phyloP scores from a whole-genome alignment of 1,140 invertebrate species.

The Cydia pomonella region DNA sequence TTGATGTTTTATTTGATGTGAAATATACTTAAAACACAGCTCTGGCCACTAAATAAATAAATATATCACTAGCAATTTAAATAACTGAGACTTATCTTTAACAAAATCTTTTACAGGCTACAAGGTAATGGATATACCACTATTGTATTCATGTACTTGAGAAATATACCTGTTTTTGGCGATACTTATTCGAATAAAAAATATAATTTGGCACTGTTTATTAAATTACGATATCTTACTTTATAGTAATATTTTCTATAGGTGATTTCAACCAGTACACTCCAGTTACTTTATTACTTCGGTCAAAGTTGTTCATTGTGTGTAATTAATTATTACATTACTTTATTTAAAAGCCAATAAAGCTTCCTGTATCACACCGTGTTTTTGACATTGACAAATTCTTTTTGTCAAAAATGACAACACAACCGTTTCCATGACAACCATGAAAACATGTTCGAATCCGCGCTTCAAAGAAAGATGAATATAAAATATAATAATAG shows the following conservation, averaged over 20 bases:
- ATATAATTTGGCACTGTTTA: too few relatives aligned
- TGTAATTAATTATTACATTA: not conserved
- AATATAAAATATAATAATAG: not conserved
- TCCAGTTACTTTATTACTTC: conserved; percentile 59
- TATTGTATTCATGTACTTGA: too few relatives aligned
- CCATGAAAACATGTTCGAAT: not conserved
- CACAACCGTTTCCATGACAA: conserved; percentile 15
- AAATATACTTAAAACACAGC: too few relatives aligned
- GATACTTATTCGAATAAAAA: too few relatives aligned
- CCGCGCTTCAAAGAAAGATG: not conserved
- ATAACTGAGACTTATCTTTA: too few relatives aligned
- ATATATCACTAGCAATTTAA: too few relatives aligned
- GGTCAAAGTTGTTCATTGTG: conserved; percentile 60
- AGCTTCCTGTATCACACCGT: not conserved
- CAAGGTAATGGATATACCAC: too few relatives aligned
- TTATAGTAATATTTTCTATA: conserved; percentile 56
- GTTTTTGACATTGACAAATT: conserved; percentile 4
- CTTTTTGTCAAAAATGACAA: conserved; percentile 5
- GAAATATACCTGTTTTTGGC: too few relatives aligned
- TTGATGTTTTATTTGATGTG: not conserved
- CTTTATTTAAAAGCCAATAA: not conserved
- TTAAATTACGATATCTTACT: conserved; percentile 46
- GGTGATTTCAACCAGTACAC: conserved; percentile 62
- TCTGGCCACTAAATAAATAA: too few relatives aligned
- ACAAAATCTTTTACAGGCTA: too few relatives aligned